Conservation (phyloP, 2,888 invertebrate species). For the Crematogaster levior region DNA sequence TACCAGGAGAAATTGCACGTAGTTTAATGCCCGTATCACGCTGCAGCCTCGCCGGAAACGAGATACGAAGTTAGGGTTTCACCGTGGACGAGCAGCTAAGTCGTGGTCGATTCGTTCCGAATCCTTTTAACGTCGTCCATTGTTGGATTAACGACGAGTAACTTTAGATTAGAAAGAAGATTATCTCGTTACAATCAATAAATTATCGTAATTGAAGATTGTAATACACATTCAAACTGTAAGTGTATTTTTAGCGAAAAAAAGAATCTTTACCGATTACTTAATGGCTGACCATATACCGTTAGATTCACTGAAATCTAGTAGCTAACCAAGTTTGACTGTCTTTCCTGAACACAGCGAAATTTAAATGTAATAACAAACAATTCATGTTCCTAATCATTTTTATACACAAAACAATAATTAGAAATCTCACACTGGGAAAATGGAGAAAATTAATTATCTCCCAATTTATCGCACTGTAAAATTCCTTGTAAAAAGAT, state of each 20-base stretch:
- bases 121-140: background rate
- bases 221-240: too few species aligned
- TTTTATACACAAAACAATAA: background rate
- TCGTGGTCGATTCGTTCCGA: background rate
- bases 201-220: background rate
- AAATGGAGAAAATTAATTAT: background rate
- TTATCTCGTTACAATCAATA: background rate
- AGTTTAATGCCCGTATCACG: constrained; percentile 40
- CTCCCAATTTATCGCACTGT: background rate
- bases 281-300: background rate
- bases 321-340: background rate
- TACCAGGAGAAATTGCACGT: constrained; percentile 37
- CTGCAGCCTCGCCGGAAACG: constrained; percentile 19
- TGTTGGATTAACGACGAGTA: background rate
- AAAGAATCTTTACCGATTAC: background rate
- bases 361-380: background rate
- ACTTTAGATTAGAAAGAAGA: background rate
- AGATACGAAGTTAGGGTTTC: background rate
- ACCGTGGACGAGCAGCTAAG: background rate
- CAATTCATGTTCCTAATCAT: background rate
- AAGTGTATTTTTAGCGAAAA: background rate
- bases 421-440: background rate
- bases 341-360: background rate
- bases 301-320: background rate
- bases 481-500: background rate